These are phyloP conservation scores for Cynopterus sphinx DNA, from an alignment of 2,797 vertebrate genomes.

Conservation along the genomic window DNA sequence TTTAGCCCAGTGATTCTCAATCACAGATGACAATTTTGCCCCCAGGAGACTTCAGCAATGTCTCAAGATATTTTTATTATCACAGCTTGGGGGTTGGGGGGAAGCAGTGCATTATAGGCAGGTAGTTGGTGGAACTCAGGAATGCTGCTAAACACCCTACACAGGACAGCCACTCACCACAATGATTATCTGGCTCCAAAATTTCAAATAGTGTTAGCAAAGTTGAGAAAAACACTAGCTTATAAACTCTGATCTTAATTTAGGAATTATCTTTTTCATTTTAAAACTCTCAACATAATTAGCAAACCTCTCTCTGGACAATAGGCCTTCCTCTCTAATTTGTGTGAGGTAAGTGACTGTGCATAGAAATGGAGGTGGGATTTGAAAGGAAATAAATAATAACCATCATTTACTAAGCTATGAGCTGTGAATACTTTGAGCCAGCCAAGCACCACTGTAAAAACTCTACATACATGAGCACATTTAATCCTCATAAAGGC, in stretches of 20 bases:
- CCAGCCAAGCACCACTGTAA: neutral
- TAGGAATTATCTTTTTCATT: neutral
- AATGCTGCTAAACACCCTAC: neutral
- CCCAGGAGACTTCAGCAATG: neutral
- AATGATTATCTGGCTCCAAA: neutral
- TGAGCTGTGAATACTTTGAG: neutral
- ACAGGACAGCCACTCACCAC: neutral
- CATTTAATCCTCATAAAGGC: neutral
- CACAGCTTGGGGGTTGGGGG: neutral
- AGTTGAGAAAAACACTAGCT: neutral
- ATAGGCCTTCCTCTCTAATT: neutral
- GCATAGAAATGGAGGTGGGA: neutral
- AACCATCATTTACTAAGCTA: neutral
- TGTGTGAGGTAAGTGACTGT: neutral
- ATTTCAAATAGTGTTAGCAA: neutral
- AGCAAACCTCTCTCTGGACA: neutral
- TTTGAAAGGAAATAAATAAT: neutral
- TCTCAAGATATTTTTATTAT: neutral
- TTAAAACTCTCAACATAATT: constrained; percentile 3
- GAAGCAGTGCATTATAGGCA: too few species aligned
- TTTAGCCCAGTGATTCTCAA: neutral
- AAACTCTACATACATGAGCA: neutral
- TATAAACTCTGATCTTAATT: neutral
- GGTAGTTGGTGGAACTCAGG: neutral
- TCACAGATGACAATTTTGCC: neutral